Conservation (phyloP, 2,888 invertebrate genomes). For the Pyrrhia umbra region DNA sequence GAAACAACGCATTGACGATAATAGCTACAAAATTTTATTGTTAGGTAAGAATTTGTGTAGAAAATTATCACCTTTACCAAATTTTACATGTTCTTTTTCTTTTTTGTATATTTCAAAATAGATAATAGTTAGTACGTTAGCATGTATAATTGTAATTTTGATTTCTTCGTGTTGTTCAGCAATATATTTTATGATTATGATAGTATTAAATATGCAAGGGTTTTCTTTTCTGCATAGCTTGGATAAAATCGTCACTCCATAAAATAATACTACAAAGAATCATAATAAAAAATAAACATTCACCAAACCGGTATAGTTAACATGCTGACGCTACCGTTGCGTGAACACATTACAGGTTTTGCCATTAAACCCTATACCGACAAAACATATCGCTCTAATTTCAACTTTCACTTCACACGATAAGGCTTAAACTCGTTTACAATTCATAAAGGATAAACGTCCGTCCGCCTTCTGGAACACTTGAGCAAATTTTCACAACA, state of each 20-base stretch:
- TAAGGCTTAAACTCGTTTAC: constrained; percentile 37
- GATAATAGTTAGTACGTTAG: no score
- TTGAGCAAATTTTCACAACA: constrained; percentile 6
- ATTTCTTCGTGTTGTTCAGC: background rate
- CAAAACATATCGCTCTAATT: constrained; percentile 7
- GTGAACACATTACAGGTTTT: constrained; percentile 54
- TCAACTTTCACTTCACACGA: background rate
- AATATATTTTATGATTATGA: background rate
- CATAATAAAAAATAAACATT: constrained; percentile 27
- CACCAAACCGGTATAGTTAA: constrained; percentile 52
- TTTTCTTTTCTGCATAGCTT: background rate
- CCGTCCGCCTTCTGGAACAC: constrained; percentile 43
- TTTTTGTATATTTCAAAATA: constrained; percentile 12
- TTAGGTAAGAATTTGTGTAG: background rate
- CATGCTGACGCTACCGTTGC: constrained; percentile 62
- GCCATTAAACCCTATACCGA: constrained; percentile 49
- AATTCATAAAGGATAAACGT: constrained; percentile 15
- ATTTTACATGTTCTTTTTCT: constrained; percentile 35
- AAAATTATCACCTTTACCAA: constrained; percentile 34
- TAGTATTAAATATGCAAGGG: background rate
- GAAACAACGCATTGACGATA: constrained; percentile 5
- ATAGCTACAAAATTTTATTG: background rate
- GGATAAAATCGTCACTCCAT: constrained; percentile 2
- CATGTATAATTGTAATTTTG: no score
- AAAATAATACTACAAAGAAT: constrained; percentile 6